phyloP scores from a whole-genome alignment of 2,113 vertebrate species.

The Carassius gibelio region DNA sequence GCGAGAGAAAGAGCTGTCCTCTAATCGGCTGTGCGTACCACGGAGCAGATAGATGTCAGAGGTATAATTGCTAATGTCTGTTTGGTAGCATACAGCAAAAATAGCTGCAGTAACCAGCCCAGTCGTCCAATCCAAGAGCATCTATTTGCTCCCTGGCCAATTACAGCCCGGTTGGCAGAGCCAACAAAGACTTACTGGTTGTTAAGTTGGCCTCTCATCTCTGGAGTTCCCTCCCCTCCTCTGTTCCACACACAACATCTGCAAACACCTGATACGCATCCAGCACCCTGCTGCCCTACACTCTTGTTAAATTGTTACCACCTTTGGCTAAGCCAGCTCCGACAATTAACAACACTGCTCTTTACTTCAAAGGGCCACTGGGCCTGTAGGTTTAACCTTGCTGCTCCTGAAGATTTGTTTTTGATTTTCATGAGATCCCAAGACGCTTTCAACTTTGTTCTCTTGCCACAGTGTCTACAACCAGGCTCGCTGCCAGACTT shows the following conservation, averaged over 20 bases:
- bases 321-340: constrained; percentile 91
- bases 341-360: constrained; percentile 92
- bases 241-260: constrained; percentile 80
- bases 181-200: constrained; percentile 94
- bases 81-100: constrained; percentile 70
- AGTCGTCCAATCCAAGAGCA: constrained; percentile 79
- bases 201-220: constrained; percentile 82
- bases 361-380: constrained; percentile 88
- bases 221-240: constrained; percentile 71
- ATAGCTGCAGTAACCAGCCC: constrained; percentile 70
- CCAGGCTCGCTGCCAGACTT: constrained; percentile 31
- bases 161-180: constrained; percentile 90
- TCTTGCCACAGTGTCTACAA: background rate
- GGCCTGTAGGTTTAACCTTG: constrained; percentile 89
- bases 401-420: constrained; percentile 78
- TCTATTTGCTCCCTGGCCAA: constrained; percentile 83
- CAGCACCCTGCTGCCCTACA: constrained; percentile 79
- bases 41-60: constrained; percentile 28
- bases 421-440: constrained; percentile 77
- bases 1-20: constrained; percentile 14
- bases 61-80: constrained; percentile 68
- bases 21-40: constrained; percentile 18
- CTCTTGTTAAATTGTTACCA: constrained; percentile 98
- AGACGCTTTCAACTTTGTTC: constrained; percentile 83
- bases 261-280: constrained; percentile 95